phyloP scores from a whole-genome alignment of 1,140 invertebrate genomes.

The Lepeophtheirus salmonis region DNA sequence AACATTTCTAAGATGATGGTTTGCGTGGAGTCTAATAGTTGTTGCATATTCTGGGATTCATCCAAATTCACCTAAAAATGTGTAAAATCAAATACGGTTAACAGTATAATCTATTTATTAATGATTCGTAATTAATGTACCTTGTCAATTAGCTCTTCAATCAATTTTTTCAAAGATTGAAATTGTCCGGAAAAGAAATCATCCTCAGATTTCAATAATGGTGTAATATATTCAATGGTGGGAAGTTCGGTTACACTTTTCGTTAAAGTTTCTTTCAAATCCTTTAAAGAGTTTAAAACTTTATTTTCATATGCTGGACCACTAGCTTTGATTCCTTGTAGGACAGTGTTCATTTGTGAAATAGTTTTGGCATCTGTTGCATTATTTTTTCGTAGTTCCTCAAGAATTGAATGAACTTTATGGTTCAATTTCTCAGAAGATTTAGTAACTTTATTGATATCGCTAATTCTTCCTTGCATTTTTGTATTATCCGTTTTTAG shows the following conservation, averaged over 20 bases:
- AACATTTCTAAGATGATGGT: not conserved
- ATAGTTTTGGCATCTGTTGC: not conserved
- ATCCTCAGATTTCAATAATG: not conserved
- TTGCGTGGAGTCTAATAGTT: not conserved
- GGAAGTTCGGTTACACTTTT: not conserved
- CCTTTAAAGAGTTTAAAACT: not conserved
- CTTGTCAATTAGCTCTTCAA: not conserved
- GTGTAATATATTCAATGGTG: not conserved
- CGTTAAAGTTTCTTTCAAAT: not conserved
- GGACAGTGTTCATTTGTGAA: constrained; percentile 9
- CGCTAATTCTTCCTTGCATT: not conserved
- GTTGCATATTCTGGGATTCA: not conserved
- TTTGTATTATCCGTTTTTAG: not conserved
- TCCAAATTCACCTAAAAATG: not conserved
- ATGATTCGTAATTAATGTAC: not conserved
- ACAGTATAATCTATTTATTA: not conserved
- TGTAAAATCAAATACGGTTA: no score
- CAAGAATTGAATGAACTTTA: not conserved
- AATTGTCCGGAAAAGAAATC: not conserved
- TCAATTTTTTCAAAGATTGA: not conserved
- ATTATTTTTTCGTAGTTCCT: not conserved
- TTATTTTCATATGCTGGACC: not conserved
- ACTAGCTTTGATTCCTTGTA: constrained; percentile 8
- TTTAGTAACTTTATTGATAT: not conserved
- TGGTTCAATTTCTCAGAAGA: not conserved